phyloP scores from a whole-genome alignment of 2,888 invertebrate species.

The Tiliacea citrago region DNA sequence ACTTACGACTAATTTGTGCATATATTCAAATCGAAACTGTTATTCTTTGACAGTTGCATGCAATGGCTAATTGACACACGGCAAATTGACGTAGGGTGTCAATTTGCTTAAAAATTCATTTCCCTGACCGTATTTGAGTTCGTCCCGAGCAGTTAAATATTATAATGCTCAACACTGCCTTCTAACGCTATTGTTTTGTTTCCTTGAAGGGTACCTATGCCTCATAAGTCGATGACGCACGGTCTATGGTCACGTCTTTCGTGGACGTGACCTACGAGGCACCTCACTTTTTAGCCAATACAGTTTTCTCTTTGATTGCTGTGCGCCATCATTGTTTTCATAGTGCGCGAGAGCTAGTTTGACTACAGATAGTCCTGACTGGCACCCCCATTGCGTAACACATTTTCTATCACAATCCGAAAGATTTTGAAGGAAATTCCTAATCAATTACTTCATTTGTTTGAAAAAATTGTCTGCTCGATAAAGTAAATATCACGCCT shows the following conservation, averaged over 20 bases:
- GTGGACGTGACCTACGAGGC: constrained; percentile 17
- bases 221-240: not conserved
- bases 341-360: not conserved
- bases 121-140: not conserved
- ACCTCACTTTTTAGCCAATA: not conserved
- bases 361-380: not conserved
- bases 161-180: not conserved
- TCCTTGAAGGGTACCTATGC: not conserved
- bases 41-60: not conserved
- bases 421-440: no score
- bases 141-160: not conserved
- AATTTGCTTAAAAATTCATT: not conserved
- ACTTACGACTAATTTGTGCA: not conserved
- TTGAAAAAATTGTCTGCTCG: not conserved
- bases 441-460: no score
- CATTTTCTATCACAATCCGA: no score
- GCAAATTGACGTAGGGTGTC: not conserved
- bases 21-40: not conserved
- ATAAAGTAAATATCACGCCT: no score
- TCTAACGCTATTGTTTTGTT: not conserved
- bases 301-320: not conserved
- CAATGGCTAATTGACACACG: not conserved
- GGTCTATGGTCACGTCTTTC: not conserved
- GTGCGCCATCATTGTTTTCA: not conserved
- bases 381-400: no score